These are phyloP conservation scores for Solenopsis invicta DNA, from an alignment of 1,140 invertebrate species.

Conservation along the genomic window DNA sequence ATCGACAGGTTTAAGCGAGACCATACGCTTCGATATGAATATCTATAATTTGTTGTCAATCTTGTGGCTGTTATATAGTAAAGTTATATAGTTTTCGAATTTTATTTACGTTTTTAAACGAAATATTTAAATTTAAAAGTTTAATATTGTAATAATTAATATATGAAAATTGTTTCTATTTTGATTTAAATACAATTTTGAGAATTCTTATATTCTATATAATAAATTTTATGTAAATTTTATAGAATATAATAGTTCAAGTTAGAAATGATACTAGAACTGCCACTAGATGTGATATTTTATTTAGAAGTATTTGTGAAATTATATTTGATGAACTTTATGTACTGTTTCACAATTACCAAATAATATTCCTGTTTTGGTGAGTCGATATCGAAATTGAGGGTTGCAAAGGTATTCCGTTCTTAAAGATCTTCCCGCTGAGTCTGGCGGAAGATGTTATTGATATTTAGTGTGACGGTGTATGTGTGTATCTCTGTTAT, in stretches of 20 bases:
- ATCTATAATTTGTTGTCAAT: conserved; percentile 16
- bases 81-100: not conserved
- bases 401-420: not conserved
- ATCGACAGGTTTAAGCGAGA: not conserved
- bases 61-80: not conserved
- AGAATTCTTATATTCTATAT: not conserved
- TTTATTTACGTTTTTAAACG: not conserved
- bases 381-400: conserved; percentile 35
- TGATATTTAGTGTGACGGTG: conserved; percentile 76
- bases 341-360: conserved; percentile 21
- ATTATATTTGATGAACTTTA: not conserved
- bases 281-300: not conserved
- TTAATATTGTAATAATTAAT: conserved; percentile 10
- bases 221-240: conserved; percentile 2
- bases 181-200: not conserved
- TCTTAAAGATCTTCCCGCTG: conserved; percentile 38
- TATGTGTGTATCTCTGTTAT: conserved; percentile 59
- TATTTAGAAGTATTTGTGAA: not conserved
- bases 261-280: not conserved
- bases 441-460: conserved; percentile 74
- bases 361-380: not conserved
- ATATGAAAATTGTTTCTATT: not conserved
- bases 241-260: not conserved
- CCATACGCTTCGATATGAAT: not conserved
- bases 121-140: not conserved